Evolutionary conservation across 1,140 invertebrate genomes (phyloP), one percentile per base, ranked within the genome.

Genomic region (Diploscapter pachys): DNA sequence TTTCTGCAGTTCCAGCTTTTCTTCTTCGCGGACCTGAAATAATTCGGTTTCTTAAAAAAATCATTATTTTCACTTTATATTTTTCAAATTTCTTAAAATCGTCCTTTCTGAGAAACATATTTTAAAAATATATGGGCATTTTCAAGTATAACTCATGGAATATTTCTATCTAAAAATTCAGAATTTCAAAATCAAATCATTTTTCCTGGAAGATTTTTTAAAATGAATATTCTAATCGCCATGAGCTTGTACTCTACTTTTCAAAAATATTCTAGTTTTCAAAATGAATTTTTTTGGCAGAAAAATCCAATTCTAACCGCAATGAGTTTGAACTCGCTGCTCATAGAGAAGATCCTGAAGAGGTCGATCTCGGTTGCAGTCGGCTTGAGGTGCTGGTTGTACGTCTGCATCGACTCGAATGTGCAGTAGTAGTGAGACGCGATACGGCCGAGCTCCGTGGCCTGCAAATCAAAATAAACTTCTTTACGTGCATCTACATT

Each of bases 381-480:
- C 57, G 95, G 94, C 86, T 99, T 98, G 52, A 99, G 85, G 63
- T 98, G 88, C 85, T 98, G 93, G 88, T 98, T 98, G 86, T 98
- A 99, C 0, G 93, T 94, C 72, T 92, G 89, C 90, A 99, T 98
- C 0, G 95, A 97, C 75, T 99, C 95, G 85, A 94, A 91, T 0
- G 95, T 96, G 80, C 95, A 95, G 87, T 99, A 99, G 88, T 93
- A 99, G 88, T 99, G 95, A 11, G 93, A 96, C 5, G 96, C 94
- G 82, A 99, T 99, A 63, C 96, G 90, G 8, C 96, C 97, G 5
- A 98, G 87, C 86, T 99, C 96, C 0, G 93, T 94, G 0, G 91
- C 90, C 86, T 76, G 9, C 6, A 71, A 67, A 67, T 11, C 50
- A 6, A 69, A 63, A 71, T 31, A 0, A 31, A 1, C 31, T 31